These are phyloP conservation scores for Ctenomys sociabilis DNA, from an alignment of 2,113 vertebrate species.

Conservation along the genomic window DNA sequence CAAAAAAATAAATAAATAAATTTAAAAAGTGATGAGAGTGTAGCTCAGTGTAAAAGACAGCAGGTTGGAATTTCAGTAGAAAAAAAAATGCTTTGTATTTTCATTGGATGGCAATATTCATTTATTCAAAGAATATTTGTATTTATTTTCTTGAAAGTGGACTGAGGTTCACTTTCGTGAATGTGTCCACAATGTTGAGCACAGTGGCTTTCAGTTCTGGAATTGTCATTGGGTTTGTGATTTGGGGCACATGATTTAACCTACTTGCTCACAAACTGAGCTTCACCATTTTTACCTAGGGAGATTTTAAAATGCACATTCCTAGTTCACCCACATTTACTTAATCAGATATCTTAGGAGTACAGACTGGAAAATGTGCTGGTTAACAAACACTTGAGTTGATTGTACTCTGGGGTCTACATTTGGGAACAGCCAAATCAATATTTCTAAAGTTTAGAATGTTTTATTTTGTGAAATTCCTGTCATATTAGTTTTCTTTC, in stretches of 20 bases:
- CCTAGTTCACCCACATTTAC: neutral
- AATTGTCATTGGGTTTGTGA: neutral
- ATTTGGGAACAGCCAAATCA: neutral
- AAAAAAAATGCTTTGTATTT: neutral
- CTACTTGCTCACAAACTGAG: neutral
- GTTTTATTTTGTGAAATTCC: neutral
- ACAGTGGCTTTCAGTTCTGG: neutral
- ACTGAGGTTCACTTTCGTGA: neutral
- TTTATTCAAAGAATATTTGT: neutral
- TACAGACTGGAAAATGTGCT: neutral
- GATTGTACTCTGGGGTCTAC: neutral
- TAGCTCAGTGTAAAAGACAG: neutral
- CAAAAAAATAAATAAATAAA: neutral
- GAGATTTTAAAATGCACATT: neutral
- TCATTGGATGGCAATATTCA: neutral
- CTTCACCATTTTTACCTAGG: neutral
- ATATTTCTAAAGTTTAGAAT: neutral
- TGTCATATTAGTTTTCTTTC: neutral
- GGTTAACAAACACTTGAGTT: neutral
- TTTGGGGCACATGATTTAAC: neutral
- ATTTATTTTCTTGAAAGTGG: neutral
- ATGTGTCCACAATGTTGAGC: neutral
- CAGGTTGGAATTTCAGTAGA: neutral
- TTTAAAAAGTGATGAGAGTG: neutral
- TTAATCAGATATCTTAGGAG: neutral